Conservation (phyloP, 1,140 invertebrate species). For the Drosophila arawakana region DNA sequence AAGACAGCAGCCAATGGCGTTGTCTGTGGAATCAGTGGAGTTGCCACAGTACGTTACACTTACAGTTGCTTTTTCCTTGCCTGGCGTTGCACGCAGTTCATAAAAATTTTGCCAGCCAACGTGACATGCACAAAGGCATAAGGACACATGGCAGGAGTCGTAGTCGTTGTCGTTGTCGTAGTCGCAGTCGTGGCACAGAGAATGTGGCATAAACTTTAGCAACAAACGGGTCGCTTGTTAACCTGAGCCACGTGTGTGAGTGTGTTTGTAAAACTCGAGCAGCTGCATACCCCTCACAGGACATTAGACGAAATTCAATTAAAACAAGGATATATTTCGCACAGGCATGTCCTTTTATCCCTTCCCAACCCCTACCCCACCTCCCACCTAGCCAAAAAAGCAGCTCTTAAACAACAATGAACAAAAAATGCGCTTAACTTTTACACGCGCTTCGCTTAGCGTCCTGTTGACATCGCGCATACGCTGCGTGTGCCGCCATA, state of each 20-base stretch:
- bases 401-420: slow-evolving; percentile 28
- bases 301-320: slow-evolving; percentile 80
- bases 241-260: slow-evolving; percentile 47
- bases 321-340: slow-evolving; percentile 79
- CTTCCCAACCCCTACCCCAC: not conserved
- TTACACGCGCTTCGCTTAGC: slow-evolving; percentile 27
- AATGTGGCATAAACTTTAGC: slow-evolving; percentile 73
- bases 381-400: slow-evolving; percentile 9
- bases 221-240: slow-evolving; percentile 58
- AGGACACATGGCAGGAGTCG: slow-evolving; percentile 61
- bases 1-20: slow-evolving; percentile 56
- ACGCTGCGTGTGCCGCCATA: slow-evolving; percentile 59
- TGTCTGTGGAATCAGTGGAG: slow-evolving; percentile 22
- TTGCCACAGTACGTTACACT: slow-evolving; percentile 16
- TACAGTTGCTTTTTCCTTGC: slow-evolving; percentile 13
- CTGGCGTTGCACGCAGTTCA: slow-evolving; percentile 71
- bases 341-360: slow-evolving; percentile 25
- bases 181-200: slow-evolving; percentile 27
- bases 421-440: slow-evolving; percentile 53
- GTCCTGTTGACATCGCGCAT: slow-evolving; percentile 49
- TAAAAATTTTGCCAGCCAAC: slow-evolving; percentile 82
- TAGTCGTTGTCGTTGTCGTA: slow-evolving; percentile 3
- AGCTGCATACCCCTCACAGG: slow-evolving; percentile 37
- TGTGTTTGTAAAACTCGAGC: slow-evolving; percentile 3
- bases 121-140: slow-evolving; percentile 81